Evolutionary conservation across 2,113 vertebrate genomes (phyloP).

Genomic region (Megatriorchis doriae): DNA sequence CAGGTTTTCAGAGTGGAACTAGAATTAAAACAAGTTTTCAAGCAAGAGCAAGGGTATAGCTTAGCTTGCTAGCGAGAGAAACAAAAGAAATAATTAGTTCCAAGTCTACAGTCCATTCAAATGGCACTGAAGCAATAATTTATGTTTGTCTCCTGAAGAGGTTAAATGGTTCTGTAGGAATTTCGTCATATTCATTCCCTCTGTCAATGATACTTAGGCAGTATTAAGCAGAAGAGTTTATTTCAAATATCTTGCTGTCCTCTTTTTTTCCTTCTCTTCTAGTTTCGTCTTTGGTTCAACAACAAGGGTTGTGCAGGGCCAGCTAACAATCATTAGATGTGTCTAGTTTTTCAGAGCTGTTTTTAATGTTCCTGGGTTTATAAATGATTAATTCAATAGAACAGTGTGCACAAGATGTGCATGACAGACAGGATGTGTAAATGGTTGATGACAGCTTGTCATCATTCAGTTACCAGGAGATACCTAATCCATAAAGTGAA

Average conservation of each 20-base stretch:
- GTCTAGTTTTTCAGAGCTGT: neutral
- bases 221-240: neutral
- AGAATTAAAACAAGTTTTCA: neutral
- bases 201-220: neutral
- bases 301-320: neutral
- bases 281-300: neutral
- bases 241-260: neutral
- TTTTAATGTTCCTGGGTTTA: neutral
- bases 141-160: neutral
- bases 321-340: neutral
- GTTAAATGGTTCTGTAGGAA: neutral
- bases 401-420: neutral
- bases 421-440: neutral
- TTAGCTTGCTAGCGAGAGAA: neutral
- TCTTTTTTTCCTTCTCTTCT: neutral
- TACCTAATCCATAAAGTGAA: neutral
- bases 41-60: neutral
- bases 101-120: neutral
- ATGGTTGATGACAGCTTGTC: neutral
- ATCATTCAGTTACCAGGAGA: neutral
- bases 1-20: neutral
- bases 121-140: fast-evolving
- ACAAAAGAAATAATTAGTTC: neutral
- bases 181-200: neutral
- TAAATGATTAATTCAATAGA: neutral